These are phyloP conservation scores for Synergus japonicus DNA, from an alignment of 2,888 invertebrate species.

Conservation along the genomic window DNA sequence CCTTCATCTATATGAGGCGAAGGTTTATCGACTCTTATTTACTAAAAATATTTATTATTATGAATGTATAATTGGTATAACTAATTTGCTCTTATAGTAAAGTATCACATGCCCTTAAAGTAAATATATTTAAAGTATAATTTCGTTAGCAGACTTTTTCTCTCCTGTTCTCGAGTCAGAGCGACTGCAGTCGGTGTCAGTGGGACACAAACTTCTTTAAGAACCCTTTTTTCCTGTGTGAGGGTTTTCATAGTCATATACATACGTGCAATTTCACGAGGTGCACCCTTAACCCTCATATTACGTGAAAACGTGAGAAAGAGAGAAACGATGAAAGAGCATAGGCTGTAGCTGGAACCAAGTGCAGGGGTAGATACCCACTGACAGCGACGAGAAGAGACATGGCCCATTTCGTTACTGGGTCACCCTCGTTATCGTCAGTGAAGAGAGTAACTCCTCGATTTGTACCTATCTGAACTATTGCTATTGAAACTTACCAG, in stretches of 20 bases:
- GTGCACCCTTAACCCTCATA: conserved; percentile 35
- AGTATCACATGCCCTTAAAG: too few relatives aligned
- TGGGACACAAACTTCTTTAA: neutral
- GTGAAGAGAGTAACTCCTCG: conserved; percentile 27
- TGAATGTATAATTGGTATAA: too few relatives aligned
- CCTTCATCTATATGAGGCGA: too few relatives aligned
- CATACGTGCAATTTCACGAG: neutral
- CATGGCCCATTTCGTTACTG: conserved; percentile 63
- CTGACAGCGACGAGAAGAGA: neutral
- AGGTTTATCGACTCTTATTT: too few relatives aligned
- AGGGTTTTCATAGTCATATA: neutral
- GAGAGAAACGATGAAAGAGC: neutral
- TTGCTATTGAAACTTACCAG: neutral
- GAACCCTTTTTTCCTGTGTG: neutral
- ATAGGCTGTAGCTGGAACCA: neutral
- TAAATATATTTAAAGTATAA: neutral
- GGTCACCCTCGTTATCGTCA: conserved; percentile 64
- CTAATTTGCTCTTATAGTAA: too few relatives aligned
- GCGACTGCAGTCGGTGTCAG: neutral
- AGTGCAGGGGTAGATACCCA: neutral
- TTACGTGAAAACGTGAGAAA: conserved; percentile 15
- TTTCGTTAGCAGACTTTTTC: neutral
- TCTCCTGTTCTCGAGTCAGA: neutral
- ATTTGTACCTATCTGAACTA: neutral
- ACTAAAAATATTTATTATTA: too few relatives aligned